A percentile compares a stretch with the other conserved stretches of the same genome.
Conservation (phyloP, 1,140 invertebrate genomes). For the Cylas formicarius region DNA sequence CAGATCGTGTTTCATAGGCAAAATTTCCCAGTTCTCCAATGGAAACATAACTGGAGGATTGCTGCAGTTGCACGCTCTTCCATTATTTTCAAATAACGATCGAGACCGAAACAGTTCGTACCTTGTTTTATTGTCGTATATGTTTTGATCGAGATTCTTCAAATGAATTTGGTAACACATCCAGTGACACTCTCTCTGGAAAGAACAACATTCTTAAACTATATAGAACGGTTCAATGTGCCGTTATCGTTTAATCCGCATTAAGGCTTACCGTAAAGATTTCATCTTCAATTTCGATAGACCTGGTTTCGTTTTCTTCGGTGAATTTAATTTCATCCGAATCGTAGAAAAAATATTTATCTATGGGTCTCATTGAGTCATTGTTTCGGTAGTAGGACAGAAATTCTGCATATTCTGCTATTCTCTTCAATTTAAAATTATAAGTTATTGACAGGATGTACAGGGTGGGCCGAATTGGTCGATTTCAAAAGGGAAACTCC, state of each 20-base stretch:
- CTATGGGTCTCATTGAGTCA: slow-evolving; percentile 13
- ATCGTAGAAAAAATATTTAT: slow-evolving; percentile 27
- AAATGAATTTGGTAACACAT: slow-evolving; percentile 27
- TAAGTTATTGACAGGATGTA: not conserved
- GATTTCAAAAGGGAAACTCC: too few relatives aligned
- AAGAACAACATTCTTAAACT: slow-evolving; percentile 10
- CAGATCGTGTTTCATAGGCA: slow-evolving; percentile 29
- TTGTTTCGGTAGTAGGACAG: slow-evolving; percentile 32
- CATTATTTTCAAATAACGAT: slow-evolving; percentile 15
- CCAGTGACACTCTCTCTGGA: slow-evolving; percentile 32
- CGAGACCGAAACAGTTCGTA: slow-evolving; percentile 18
- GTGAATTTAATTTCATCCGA: slow-evolving; percentile 25
- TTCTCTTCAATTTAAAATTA: slow-evolving; percentile 26
- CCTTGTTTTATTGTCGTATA: slow-evolving; percentile 12
- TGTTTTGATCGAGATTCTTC: slow-evolving; percentile 15
- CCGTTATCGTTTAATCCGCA: not conserved
- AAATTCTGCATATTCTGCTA: slow-evolving; percentile 34
- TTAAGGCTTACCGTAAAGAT: slow-evolving; percentile 19
- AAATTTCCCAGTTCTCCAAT: slow-evolving; percentile 11
- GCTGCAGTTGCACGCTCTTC: slow-evolving; percentile 24
- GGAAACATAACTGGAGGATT: slow-evolving; percentile 17
- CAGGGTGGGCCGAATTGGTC: too few relatives aligned
- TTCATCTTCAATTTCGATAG: slow-evolving; percentile 22
- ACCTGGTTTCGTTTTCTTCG: slow-evolving; percentile 16
- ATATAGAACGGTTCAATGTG: slow-evolving; percentile 10